phyloP scores from a whole-genome alignment of 1,140 invertebrate species.

The Bacillus rossius region DNA sequence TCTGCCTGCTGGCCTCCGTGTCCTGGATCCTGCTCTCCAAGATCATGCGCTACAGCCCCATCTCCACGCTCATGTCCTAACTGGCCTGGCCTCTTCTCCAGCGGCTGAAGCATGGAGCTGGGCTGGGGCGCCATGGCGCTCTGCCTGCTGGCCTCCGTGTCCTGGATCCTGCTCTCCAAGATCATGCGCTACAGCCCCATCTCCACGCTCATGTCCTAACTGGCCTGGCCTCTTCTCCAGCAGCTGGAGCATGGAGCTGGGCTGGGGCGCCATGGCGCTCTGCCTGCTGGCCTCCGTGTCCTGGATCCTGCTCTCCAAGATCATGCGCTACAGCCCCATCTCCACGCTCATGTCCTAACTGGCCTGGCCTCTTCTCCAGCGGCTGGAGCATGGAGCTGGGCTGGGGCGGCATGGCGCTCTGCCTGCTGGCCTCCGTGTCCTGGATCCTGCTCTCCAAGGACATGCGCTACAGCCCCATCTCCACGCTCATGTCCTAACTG shows the following conservation, averaged over 20 bases:
- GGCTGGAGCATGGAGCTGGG: slow-evolving; percentile 79
- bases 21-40: slow-evolving; percentile 84
- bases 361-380: slow-evolving; percentile 64
- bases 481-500: not conserved
- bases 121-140: slow-evolving; percentile 76
- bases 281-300: slow-evolving; percentile 71
- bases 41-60: slow-evolving; percentile 83
- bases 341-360: not conserved
- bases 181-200: slow-evolving; percentile 85
- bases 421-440: slow-evolving; percentile 67
- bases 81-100: slow-evolving; percentile 65
- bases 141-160: slow-evolving; percentile 66
- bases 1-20: slow-evolving; percentile 69
- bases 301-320: slow-evolving; percentile 83
- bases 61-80: slow-evolving; percentile 32
- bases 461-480: slow-evolving; percentile 79
- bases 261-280: slow-evolving; percentile 73
- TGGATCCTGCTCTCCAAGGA: slow-evolving; percentile 87
- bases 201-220: slow-evolving; percentile 1
- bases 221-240: slow-evolving; percentile 66
- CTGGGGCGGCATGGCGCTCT: slow-evolving; percentile 73
- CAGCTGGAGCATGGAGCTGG: slow-evolving; percentile 76
- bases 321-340: slow-evolving; percentile 83
- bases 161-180: slow-evolving; percentile 84
- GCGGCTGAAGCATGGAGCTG: slow-evolving; percentile 75